Percentiles rank a stretch among this genome's conserved stretches.
Evolutionary conservation across 2,888 invertebrate species (phyloP).

Genomic region (Torymus tubicola): DNA sequence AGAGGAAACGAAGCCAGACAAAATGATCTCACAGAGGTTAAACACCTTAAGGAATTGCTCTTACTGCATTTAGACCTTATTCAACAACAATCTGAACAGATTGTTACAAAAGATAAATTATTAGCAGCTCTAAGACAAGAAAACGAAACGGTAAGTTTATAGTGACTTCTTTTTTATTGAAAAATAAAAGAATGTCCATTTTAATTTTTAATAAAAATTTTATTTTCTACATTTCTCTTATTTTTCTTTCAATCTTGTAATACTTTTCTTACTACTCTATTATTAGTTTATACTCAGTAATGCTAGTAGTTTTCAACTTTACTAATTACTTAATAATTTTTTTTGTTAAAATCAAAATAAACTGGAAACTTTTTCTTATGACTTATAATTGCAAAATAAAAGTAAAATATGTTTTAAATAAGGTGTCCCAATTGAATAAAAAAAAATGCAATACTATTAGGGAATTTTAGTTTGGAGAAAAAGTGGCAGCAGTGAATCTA

Average conservation of each 20-base stretch:
- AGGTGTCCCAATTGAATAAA: no score
- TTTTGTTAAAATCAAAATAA: no score
- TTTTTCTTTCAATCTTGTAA: background rate
- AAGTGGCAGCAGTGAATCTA: slow-evolving; percentile 36
- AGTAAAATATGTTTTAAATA: background rate
- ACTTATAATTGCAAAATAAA: no score
- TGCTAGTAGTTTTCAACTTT: no score
- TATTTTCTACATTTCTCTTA: background rate
- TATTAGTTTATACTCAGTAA: no score
- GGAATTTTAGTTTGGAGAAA: slow-evolving; percentile 25
- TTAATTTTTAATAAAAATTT: no score
- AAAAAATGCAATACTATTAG: slow-evolving; percentile 2
- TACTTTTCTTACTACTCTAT: no score
- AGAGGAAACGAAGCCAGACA: slow-evolving; percentile 72
- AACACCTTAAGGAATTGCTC: slow-evolving; percentile 86
- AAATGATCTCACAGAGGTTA: slow-evolving; percentile 79
- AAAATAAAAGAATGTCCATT: no score
- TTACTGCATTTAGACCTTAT: slow-evolving; percentile 91
- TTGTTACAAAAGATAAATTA: slow-evolving; percentile 87
- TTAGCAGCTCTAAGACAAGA: slow-evolving; percentile 85
- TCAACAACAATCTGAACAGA: slow-evolving; percentile 92
- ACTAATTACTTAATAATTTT: no score
- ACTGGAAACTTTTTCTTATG: no score
- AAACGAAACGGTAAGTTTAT: slow-evolving; percentile 83
- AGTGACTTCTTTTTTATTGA: background rate